Evolutionary conservation across 2,797 vertebrate genomes (phyloP).

Genomic region (Aulostomus chinensis): DNA sequence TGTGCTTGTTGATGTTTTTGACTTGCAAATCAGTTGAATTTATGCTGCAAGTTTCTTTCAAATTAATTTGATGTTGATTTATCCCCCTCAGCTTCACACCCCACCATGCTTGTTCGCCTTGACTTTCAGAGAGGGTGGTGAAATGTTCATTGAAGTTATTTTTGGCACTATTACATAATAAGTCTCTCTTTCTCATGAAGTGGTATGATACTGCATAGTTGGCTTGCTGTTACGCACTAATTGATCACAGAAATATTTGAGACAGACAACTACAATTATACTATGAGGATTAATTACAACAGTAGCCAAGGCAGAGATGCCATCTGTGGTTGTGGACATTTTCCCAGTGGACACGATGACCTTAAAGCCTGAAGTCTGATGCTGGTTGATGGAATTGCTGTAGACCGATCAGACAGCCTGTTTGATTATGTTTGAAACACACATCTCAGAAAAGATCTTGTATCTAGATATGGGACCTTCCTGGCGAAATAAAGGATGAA

Average conservation of each 20-base stretch:
- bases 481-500: no score
- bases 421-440: no score
- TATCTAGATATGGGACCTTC: no score
- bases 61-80: slow-evolving; percentile 55
- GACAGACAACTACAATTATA: no score
- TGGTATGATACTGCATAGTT: slow-evolving; percentile 24
- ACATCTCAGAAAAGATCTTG: no score
- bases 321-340: slow-evolving; percentile 37
- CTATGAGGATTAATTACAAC: no score
- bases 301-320: slow-evolving; percentile 23
- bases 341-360: slow-evolving; percentile 23
- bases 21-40: slow-evolving; percentile 41
- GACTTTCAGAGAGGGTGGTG: slow-evolving; percentile 36
- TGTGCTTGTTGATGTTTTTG: slow-evolving; percentile 21
- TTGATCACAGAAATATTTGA: slow-evolving; percentile 20
- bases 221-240: slow-evolving; percentile 29
- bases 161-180: slow-evolving; percentile 48
- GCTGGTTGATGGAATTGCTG: slow-evolving; percentile 24
- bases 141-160: slow-evolving; percentile 47
- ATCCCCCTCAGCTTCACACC: slow-evolving; percentile 27
- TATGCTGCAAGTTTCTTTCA: slow-evolving; percentile 28
- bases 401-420: slow-evolving; percentile 11
- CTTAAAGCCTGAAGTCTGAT: slow-evolving; percentile 21
- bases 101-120: slow-evolving; percentile 20
- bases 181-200: slow-evolving; percentile 38